Conservation (phyloP, 37 sponge, comb jelly and placozoan genomes). For the Dysidea cf. avara region DNA sequence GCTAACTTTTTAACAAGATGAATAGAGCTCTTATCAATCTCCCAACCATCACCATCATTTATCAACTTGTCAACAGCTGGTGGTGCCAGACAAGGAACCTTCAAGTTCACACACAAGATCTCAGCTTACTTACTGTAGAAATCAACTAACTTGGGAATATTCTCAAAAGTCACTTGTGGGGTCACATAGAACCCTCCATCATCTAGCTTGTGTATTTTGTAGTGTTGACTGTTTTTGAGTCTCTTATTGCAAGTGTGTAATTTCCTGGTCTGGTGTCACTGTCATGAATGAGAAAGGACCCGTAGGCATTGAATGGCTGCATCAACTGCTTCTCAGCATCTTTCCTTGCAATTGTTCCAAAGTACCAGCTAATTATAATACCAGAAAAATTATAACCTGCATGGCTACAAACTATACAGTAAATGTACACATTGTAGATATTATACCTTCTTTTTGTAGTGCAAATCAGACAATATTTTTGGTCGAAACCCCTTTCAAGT, state of each 20-base stretch:
- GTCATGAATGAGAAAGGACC: slow-evolving; percentile 92
- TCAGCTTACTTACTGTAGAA: slow-evolving; percentile 79
- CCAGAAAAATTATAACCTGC: no score
- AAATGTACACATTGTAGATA: no score
- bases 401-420: no score
- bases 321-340: slow-evolving; percentile 99
- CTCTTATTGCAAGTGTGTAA: slow-evolving; percentile 86
- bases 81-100: slow-evolving; percentile 70
- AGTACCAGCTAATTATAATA: slow-evolving; percentile 98
- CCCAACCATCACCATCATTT: slow-evolving; percentile 88
- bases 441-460: no score
- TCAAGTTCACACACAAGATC: slow-evolving; percentile 70
- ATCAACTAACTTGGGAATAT: no score
- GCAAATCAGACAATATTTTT: no score
- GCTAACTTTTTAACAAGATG: slow-evolving; percentile 67
- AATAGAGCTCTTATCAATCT: slow-evolving; percentile 80
- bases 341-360: slow-evolving; percentile 84
- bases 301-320: no score
- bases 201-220: slow-evolving; percentile 81
- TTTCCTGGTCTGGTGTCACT: slow-evolving; percentile 94
- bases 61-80: slow-evolving; percentile 84
- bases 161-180: slow-evolving; percentile 65
- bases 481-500: no score
- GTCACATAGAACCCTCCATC: slow-evolving; percentile 87
- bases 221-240: slow-evolving; percentile 85